Evolutionary conservation across 1,140 invertebrate species (phyloP).

Genomic region (Meteorus sp.): DNA sequence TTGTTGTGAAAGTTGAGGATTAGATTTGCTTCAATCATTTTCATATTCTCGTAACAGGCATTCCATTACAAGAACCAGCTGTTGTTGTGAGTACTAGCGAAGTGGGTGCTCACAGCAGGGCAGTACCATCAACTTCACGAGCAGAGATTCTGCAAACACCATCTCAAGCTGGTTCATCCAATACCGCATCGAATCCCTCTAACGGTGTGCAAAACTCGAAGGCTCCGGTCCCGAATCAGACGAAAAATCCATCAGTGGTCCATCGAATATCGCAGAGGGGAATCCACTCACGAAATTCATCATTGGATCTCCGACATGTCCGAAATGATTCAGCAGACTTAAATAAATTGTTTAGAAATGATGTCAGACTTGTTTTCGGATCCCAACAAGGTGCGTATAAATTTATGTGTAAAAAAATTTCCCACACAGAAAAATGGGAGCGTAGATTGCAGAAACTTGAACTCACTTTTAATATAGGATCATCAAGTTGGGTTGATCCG

Average conservation of each 20-base stretch:
- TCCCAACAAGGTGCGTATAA: conserved; percentile 61
- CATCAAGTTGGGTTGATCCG: conserved; percentile 77
- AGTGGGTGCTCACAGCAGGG: conserved; percentile 51
- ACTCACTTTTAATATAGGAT: conserved; percentile 13
- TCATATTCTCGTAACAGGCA: too few relatives aligned
- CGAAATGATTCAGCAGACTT: conserved; percentile 78
- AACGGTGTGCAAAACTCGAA: conserved; percentile 45
- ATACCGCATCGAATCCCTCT: conserved; percentile 34
- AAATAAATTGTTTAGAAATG: conserved; percentile 74
- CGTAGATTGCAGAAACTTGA: too few relatives aligned
- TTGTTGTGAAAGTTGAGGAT: too few relatives aligned
- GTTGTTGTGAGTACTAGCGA: conserved; percentile 43
- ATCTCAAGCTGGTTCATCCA: conserved; percentile 20
- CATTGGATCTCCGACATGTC: conserved; percentile 78
- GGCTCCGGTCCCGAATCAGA: conserved; percentile 58
- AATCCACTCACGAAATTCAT: conserved; percentile 79
- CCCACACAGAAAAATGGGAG: background rate
- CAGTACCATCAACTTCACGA: conserved; percentile 26
- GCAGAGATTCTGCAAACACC: conserved; percentile 39
- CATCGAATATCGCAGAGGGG: conserved; percentile 62
- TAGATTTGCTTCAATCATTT: too few relatives aligned
- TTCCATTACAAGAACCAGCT: conserved; percentile 54
- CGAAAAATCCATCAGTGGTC: conserved; percentile 80
- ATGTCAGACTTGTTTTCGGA: conserved; percentile 70
- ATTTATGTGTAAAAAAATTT: background rate